Percentiles rank a stretch among this genome's conserved stretches.
Conservation (phyloP, 2,888 invertebrate species). For the Eupithecia insigniata region DNA sequence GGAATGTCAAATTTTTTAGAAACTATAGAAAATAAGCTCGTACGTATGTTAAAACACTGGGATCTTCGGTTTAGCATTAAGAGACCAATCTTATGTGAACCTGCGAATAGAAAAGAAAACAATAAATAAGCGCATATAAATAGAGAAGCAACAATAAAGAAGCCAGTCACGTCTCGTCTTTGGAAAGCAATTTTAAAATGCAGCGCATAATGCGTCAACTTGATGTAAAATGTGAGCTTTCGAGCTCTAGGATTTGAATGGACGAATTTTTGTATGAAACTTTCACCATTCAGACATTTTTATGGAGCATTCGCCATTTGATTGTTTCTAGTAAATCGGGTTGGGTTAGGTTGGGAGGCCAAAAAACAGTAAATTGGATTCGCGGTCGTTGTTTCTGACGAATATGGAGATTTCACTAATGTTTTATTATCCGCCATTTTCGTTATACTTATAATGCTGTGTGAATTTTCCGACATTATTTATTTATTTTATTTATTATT, state of each 20-base stretch:
- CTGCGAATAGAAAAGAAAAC: neutral
- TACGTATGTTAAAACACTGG: neutral
- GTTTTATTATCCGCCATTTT: too few species aligned
- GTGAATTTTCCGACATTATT: too few species aligned
- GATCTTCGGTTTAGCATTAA: neutral
- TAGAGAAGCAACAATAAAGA: conserved; percentile 12
- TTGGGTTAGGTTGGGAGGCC: too few species aligned
- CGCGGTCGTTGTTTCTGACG: neutral
- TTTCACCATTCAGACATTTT: neutral
- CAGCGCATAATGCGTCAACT: conserved; percentile 23
- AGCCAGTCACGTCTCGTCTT: conserved; percentile 10
- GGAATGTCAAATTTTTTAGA: neutral
- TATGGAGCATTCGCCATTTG: neutral
- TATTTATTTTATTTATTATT: too few species aligned
- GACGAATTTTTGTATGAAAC: neutral
- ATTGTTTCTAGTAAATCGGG: neutral
- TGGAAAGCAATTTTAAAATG: conserved; percentile 38
- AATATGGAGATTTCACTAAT: too few species aligned
- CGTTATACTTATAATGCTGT: too few species aligned
- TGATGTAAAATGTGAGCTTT: conserved; percentile 25
- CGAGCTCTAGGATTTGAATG: conserved; percentile 2
- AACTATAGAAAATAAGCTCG: neutral
- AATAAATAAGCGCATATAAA: neutral
- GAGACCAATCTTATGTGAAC: neutral
- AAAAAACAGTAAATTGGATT: too few species aligned